A percentile compares a stretch with the other conserved stretches of the same genome.
These are phyloP conservation scores for Villa cingulata DNA, from an alignment of 2,888 invertebrate genomes.

Conservation along the genomic window DNA sequence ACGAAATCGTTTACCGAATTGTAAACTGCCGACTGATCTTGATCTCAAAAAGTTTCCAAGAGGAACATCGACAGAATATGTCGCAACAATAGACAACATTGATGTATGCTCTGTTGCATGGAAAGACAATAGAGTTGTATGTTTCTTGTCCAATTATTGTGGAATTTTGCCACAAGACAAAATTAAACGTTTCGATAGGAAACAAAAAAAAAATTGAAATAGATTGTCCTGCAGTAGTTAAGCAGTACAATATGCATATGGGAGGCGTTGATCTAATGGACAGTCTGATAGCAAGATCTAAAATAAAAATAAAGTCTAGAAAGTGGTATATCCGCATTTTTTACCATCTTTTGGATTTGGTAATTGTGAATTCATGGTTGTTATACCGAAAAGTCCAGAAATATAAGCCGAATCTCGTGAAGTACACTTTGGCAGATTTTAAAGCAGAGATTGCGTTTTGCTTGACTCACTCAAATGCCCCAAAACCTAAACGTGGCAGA, in stretches of 20 bases:
- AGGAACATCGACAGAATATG: slow-evolving; percentile 10
- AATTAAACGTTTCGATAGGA: slow-evolving; percentile 7
- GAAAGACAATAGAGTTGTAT: slow-evolving; percentile 9
- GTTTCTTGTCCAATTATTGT: too few species aligned
- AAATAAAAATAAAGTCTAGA: slow-evolving; percentile 9
- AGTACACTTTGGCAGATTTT: too few species aligned
- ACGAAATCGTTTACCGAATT: neutral
- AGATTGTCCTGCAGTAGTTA: too few species aligned
- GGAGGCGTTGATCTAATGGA: too few species aligned
- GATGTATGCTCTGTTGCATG: slow-evolving; percentile 9
- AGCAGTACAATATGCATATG: too few species aligned
- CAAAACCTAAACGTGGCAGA: too few species aligned
- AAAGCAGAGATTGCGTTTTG: too few species aligned
- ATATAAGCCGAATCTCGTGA: too few species aligned
- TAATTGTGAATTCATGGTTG: slow-evolving; percentile 4
- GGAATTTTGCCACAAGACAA: neutral
- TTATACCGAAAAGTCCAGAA: neutral
- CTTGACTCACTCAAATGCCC: too few species aligned
- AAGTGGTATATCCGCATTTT: too few species aligned
- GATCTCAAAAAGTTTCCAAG: neutral
- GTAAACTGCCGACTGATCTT: too few species aligned
- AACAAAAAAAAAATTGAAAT: slow-evolving; percentile 4
- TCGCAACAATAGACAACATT: slow-evolving; percentile 8
- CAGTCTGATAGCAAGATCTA: slow-evolving; percentile 8
- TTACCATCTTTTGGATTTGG: slow-evolving; percentile 6